Conservation (phyloP, 2,888 invertebrate species). For the Amorpha juglandis region DNA sequence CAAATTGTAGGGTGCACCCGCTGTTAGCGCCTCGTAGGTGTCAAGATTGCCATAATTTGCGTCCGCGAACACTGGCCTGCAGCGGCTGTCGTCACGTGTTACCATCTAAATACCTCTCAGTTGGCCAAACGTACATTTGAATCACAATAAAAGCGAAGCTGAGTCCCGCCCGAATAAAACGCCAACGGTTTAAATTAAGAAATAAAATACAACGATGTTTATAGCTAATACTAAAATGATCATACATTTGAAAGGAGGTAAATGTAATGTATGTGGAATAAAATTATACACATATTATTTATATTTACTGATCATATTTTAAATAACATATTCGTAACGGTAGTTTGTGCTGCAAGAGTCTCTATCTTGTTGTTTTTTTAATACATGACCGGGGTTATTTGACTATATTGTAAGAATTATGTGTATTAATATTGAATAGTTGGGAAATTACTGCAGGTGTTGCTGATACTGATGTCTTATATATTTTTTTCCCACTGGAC, state of each 20-base stretch:
- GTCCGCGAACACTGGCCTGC: constrained; percentile 64
- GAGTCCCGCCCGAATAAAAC: constrained; percentile 56
- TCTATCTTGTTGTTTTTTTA: neutral
- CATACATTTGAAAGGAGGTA: neutral
- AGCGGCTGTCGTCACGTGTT: constrained; percentile 81
- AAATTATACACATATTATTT: constrained; percentile 11
- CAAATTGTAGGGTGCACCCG: constrained; percentile 75
- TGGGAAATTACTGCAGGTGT: neutral
- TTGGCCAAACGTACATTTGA: constrained; percentile 64
- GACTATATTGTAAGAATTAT: constrained; percentile 17
- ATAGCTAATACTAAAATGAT: neutral
- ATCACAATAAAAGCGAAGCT: constrained; percentile 57
- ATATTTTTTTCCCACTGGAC: no score
- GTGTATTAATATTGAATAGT: neutral
- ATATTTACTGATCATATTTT: neutral
- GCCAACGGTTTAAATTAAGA: constrained; percentile 36
- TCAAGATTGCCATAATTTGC: constrained; percentile 84
- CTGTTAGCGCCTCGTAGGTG: constrained; percentile 84
- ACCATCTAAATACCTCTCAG: constrained; percentile 74
- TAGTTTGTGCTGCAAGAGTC: neutral
- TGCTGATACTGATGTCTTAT: no score
- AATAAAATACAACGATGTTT: constrained; percentile 24
- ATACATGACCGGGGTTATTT: neutral
- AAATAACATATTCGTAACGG: neutral
- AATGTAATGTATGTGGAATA: constrained; percentile 4